A percentile compares a stretch with the other conserved stretches of the same genome.
Conservation (phyloP, 2,797 vertebrate species). For the Nyctibius grandis region DNA sequence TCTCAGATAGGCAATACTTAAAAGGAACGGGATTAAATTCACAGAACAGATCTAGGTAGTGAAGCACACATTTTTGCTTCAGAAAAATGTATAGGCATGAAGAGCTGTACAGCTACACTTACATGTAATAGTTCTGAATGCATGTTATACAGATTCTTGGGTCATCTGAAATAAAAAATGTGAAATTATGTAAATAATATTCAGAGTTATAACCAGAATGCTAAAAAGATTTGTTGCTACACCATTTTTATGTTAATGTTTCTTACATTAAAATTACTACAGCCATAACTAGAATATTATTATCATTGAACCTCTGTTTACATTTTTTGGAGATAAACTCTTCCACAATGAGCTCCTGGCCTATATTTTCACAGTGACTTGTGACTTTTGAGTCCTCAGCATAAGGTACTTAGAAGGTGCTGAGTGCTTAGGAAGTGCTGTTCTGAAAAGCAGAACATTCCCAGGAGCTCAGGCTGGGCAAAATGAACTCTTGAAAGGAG, state of each 20-base stretch:
- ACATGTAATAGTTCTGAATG: conserved; percentile 82
- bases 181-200: conserved; percentile 3
- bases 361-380: not conserved
- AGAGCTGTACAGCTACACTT: conserved; percentile 72
- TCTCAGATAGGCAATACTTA: not conserved
- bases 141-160: conserved; percentile 80
- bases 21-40: not conserved
- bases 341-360: not conserved
- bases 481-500: not conserved
- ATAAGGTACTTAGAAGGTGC: not conserved
- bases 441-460: not conserved
- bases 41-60: not conserved
- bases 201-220: not conserved
- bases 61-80: not conserved
- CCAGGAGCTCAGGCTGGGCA: not conserved
- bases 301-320: not conserved
- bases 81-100: not conserved
- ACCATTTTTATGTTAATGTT: not conserved
- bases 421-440: not conserved
- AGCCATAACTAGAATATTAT: not conserved
- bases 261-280: not conserved
- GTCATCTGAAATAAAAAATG: conserved; percentile 75
- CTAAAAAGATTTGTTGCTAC: not conserved
- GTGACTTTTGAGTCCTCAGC: not conserved
- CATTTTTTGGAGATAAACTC: not conserved